Evolutionary conservation across 2,888 invertebrate species (phyloP).

Genomic region (Diabrotica balteata): DNA sequence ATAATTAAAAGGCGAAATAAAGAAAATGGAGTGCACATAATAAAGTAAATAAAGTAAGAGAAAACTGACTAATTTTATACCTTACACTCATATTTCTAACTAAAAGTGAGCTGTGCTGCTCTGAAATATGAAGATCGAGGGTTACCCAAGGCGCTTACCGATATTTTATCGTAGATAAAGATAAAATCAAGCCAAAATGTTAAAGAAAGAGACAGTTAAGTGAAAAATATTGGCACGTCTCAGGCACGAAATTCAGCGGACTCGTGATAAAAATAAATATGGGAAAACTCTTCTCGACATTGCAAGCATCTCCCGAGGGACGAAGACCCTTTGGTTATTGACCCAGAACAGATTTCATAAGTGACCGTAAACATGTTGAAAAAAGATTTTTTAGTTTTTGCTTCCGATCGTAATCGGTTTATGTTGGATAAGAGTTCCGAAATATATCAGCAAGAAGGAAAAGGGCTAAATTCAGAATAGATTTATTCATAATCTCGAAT

Average conservation of each 20-base stretch:
- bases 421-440: too few species aligned
- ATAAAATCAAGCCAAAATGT: not conserved
- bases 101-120: too few species aligned
- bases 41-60: too few species aligned
- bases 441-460: too few species aligned
- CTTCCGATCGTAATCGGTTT: too few species aligned
- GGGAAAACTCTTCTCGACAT: not conserved
- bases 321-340: not conserved
- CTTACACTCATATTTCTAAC: too few species aligned
- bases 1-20: too few species aligned
- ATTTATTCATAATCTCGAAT: too few species aligned
- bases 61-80: too few species aligned
- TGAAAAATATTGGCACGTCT: slow-evolving; percentile 1
- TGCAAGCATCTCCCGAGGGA: not conserved
- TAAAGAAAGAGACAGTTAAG: slow-evolving; percentile 2
- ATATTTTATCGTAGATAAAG: not conserved
- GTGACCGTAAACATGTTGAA: not conserved
- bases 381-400: not conserved
- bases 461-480: too few species aligned
- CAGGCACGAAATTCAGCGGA: not conserved
- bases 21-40: too few species aligned
- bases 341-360: not conserved
- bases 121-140: too few species aligned
- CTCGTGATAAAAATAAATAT: slow-evolving; percentile 7
- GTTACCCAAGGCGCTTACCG: not conserved